phyloP scores from a whole-genome alignment of 1,140 invertebrate species.

The Ephestia elutella region DNA sequence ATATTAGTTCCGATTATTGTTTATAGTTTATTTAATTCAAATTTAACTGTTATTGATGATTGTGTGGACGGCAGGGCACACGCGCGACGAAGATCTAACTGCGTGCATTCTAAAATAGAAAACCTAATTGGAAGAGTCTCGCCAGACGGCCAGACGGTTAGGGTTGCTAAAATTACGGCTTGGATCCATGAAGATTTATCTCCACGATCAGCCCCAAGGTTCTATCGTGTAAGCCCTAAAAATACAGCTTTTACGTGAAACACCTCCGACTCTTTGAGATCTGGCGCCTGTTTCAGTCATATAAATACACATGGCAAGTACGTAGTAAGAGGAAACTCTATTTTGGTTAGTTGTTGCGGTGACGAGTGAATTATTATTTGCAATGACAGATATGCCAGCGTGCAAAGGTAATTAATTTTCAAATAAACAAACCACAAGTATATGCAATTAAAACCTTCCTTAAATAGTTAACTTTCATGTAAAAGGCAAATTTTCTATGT shows the following conservation, averaged over 20 bases:
- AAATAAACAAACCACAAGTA: too few relatives aligned
- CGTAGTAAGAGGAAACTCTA: neutral
- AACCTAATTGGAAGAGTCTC: conserved; percentile 44
- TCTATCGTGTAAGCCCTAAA: conserved; percentile 30
- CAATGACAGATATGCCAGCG: too few relatives aligned
- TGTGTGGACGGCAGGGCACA: conserved; percentile 7
- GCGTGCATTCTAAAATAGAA: conserved; percentile 51
- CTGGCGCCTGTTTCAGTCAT: neutral
- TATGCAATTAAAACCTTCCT: too few relatives aligned
- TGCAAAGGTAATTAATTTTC: too few relatives aligned
- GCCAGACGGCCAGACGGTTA: conserved; percentile 53
- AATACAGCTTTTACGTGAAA: conserved; percentile 20
- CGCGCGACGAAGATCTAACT: conserved; percentile 11
- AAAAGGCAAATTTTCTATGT: too few relatives aligned
- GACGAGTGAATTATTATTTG: neutral
- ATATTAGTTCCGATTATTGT: conserved; percentile 6
- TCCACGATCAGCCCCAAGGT: conserved; percentile 22
- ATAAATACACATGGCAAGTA: neutral
- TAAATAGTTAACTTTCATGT: too few relatives aligned
- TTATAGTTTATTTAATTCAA: conserved; percentile 23
- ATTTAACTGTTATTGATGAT: conserved; percentile 20
- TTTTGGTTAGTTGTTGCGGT: neutral
- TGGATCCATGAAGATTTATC: conserved; percentile 27
- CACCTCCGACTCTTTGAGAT: neutral
- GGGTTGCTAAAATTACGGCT: conserved; percentile 45